Evolutionary conservation across 2,888 invertebrate genomes (phyloP).

Genomic region (Netelia melanura): DNA sequence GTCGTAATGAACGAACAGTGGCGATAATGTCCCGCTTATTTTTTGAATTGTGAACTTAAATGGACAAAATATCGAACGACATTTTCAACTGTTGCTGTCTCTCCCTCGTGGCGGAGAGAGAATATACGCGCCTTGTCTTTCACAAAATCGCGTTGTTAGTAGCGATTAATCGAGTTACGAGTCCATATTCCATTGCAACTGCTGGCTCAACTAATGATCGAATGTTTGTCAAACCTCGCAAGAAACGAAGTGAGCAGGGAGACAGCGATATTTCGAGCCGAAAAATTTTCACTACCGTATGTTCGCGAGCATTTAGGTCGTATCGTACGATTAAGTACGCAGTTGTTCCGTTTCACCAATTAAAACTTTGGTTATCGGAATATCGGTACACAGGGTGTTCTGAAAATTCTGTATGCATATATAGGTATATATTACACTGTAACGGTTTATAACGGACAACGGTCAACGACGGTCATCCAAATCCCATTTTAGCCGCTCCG

Average conservation of each 20-base stretch:
- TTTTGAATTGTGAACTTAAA: background rate
- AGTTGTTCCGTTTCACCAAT: conserved; percentile 51
- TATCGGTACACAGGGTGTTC: conserved; percentile 3
- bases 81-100: background rate
- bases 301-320: conserved; percentile 15
- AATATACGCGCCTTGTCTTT: background rate
- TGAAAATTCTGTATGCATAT: no score
- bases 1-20: background rate
- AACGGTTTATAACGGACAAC: conserved; percentile 35
- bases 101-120: background rate
- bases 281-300: conserved; percentile 16
- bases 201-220: background rate
- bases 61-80: background rate
- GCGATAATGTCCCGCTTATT: conserved; percentile 5
- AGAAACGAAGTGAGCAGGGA: background rate
- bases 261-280: conserved; percentile 23
- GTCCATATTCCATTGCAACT: background rate
- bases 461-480: conserved; percentile 67
- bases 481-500: conserved; percentile 56
- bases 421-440: no score
- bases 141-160: conserved; percentile 4
- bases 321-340: conserved; percentile 30
- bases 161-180: conserved; percentile 29
- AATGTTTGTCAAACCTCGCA: background rate
- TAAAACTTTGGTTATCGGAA: conserved; percentile 60